Conservation (phyloP, 92 coral and sea anemone genomes). For the Porites evermanni region DNA sequence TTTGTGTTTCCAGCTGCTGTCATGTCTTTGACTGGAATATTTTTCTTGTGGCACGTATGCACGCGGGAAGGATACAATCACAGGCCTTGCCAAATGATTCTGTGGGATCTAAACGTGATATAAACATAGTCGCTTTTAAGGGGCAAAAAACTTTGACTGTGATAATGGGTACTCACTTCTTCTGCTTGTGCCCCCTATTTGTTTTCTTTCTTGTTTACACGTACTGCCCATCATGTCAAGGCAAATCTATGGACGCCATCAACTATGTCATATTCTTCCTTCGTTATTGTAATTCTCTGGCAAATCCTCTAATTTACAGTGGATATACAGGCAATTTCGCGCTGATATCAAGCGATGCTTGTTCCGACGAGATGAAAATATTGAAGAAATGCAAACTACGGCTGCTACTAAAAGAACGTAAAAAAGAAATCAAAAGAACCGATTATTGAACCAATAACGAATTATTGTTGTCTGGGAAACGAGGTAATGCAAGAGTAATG, state of each 20-base stretch:
- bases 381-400: constrained; percentile 33
- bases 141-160: constrained; percentile 87
- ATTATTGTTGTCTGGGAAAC: too few relatives aligned
- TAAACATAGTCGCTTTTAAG: constrained; percentile 85
- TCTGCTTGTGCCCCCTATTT: constrained; percentile 34
- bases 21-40: constrained; percentile 76
- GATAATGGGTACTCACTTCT: constrained; percentile 83
- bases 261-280: constrained; percentile 69
- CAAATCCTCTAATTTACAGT: constrained; percentile 88
- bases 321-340: constrained; percentile 88
- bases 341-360: constrained; percentile 71
- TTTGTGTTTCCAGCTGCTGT: constrained; percentile 76
- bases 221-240: constrained; percentile 58
- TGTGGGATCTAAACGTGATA: constrained; percentile 23
- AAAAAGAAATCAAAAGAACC: too few relatives aligned
- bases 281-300: constrained; percentile 80
- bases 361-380: constrained; percentile 25
- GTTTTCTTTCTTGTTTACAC: constrained; percentile 67
- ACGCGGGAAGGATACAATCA: constrained; percentile 77
- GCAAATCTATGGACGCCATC: constrained; percentile 21
- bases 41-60: constrained; percentile 75
- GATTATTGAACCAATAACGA: too few relatives aligned
- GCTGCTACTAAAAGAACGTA: not conserved
- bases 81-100: constrained; percentile 10
- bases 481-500: too few relatives aligned